Evolutionary conservation across 2,797 vertebrate species (phyloP).

Genomic region (Cetoscarus ocellatus): DNA sequence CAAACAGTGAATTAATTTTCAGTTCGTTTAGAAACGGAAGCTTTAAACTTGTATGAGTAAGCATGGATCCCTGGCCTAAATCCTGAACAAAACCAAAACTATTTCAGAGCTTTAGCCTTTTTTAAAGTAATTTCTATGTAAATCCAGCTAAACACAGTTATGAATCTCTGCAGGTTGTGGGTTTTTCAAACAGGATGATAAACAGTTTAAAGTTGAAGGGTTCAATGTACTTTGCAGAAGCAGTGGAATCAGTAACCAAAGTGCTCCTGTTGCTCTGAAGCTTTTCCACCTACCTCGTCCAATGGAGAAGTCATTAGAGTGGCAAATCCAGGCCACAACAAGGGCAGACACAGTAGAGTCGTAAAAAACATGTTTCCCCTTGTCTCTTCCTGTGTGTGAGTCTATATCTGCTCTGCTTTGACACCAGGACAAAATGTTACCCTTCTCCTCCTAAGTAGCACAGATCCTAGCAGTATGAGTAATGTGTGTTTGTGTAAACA

Average conservation of each 20-base stretch:
- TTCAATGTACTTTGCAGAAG: constrained; percentile 80
- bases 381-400: constrained; percentile 43
- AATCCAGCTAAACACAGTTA: constrained; percentile 25
- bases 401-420: constrained; percentile 50
- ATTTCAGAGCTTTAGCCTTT: constrained; percentile 7
- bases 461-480: constrained; percentile 39
- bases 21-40: constrained; percentile 7
- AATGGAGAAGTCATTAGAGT: constrained; percentile 73
- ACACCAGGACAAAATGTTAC: constrained; percentile 37
- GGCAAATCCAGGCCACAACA: constrained; percentile 57
- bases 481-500: constrained; percentile 69
- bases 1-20: constrained; percentile 22
- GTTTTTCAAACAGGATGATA: constrained; percentile 50
- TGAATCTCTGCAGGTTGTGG: constrained; percentile 11
- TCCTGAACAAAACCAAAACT: constrained; percentile 11
- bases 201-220: constrained; percentile 76
- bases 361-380: constrained; percentile 72
- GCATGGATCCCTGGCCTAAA: constrained; percentile 14
- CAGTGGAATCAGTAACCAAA: constrained; percentile 50
- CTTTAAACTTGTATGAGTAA: constrained; percentile 3
- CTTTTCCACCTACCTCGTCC: constrained; percentile 76
- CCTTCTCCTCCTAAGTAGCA: constrained; percentile 40
- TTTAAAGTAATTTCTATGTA: constrained; percentile 12
- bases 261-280: constrained; percentile 47
- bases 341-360: constrained; percentile 70